Percentiles rank a stretch among this genome's conserved stretches.
phyloP scores from a whole-genome alignment of 2,797 vertebrate species.

The Betta splendens region DNA sequence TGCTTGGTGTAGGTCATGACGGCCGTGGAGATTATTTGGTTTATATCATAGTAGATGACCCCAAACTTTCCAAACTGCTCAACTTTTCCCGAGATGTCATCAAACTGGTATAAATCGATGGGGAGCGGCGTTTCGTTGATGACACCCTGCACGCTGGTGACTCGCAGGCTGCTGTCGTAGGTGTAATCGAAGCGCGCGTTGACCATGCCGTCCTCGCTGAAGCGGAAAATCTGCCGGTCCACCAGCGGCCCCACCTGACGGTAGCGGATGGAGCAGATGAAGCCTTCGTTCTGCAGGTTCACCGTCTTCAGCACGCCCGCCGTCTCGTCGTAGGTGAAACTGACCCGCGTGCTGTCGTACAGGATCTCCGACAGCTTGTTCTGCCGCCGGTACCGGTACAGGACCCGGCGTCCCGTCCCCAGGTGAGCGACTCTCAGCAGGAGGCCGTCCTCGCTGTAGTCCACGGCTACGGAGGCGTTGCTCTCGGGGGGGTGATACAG shows the following conservation, averaged over 20 bases:
- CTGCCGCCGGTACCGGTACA: constrained; percentile 94
- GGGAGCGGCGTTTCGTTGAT: constrained; percentile 98
- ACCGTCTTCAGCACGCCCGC: constrained; percentile 96
- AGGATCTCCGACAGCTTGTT: constrained; percentile 95
- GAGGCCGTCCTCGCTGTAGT: constrained; percentile 97
- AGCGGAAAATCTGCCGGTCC: constrained; percentile 98
- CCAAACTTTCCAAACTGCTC: constrained; percentile 99
- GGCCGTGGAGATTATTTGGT: constrained; percentile 98
- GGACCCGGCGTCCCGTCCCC: constrained; percentile 91
- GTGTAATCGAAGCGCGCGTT: constrained; percentile 98
- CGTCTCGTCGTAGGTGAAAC: constrained; percentile 97
- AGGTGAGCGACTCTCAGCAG: constrained; percentile 92
- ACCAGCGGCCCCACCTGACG: constrained; percentile 94
- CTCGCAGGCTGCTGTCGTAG: constrained; percentile 96
- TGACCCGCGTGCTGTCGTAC: constrained; percentile 96
- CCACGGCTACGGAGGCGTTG: constrained; percentile 94
- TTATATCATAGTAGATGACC: constrained; percentile 98
- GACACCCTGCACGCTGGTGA: constrained; percentile 98
- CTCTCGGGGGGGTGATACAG: constrained; percentile 97
- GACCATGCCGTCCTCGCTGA: constrained; percentile 97
- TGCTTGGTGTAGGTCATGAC: constrained; percentile 99
- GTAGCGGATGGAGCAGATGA: constrained; percentile 98
- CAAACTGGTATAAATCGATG: constrained; percentile 98
- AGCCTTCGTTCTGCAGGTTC: constrained; percentile 97
- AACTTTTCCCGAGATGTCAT: constrained; percentile 97